Evolutionary conservation across 2,797 vertebrate genomes (phyloP).

Genomic region (Anguilla marmorata): DNA sequence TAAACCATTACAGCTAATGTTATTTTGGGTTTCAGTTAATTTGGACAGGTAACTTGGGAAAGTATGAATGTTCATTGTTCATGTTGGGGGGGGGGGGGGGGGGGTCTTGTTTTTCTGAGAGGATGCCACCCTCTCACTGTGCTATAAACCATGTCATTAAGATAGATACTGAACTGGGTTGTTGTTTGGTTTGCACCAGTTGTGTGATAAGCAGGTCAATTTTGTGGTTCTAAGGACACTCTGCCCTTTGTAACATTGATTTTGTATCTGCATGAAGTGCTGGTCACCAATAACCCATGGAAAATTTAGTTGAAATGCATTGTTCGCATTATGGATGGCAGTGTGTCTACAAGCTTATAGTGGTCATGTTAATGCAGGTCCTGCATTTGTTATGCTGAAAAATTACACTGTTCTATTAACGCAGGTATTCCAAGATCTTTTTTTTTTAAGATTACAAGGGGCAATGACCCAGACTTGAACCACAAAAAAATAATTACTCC

Average conservation of each 20-base stretch:
- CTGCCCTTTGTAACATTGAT: background rate
- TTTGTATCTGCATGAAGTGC: background rate
- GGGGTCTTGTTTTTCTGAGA: background rate
- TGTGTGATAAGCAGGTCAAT: slow-evolving; percentile 26
- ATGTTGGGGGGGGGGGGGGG: background rate
- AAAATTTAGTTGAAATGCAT: background rate
- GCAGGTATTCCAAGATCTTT: no score
- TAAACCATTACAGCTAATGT: no score
- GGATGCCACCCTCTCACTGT: slow-evolving; percentile 17
- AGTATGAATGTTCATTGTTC: background rate
- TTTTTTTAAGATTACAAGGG: no score
- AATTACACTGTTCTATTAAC: no score
- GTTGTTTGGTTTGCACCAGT: slow-evolving; percentile 39
- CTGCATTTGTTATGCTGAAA: no score
- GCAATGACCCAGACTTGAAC: no score
- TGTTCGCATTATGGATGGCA: background rate
- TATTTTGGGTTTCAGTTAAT: no score
- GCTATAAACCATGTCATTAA: slow-evolving; percentile 11
- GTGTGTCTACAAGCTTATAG: background rate
- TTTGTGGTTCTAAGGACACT: background rate
- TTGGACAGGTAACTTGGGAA: no score
- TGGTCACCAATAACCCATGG: background rate
- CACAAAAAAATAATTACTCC: no score
- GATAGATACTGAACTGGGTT: slow-evolving; percentile 27
- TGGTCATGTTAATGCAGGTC: background rate